Percentiles rank a stretch among this genome's conserved stretches.
Evolutionary conservation across 1,140 invertebrate genomes (phyloP).

Genomic region (Drosophila ananassae): DNA sequence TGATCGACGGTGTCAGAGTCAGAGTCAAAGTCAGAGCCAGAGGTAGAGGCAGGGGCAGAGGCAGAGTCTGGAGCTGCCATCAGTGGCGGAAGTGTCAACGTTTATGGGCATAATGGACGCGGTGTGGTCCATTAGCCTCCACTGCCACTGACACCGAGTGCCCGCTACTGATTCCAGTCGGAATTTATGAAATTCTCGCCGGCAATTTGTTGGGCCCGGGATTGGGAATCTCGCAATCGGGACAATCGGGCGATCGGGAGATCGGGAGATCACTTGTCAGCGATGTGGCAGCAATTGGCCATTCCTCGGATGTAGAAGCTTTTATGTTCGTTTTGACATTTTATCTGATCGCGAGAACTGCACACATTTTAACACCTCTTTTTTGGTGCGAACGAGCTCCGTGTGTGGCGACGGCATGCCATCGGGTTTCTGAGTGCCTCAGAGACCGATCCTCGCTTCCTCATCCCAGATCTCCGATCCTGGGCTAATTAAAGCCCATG

Average conservation of each 20-base stretch:
- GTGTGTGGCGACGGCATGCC: conserved; percentile 47
- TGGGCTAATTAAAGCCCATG: conserved; percentile 56
- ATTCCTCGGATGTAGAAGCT: conserved; percentile 84
- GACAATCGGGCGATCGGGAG: conserved; percentile 18
- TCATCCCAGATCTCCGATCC: conserved; percentile 12
- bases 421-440: conserved; percentile 22
- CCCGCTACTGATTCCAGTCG: conserved; percentile 66
- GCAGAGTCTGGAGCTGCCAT: not conserved
- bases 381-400: conserved; percentile 30
- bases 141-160: conserved; percentile 4
- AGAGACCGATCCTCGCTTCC: not conserved
- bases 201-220: conserved; percentile 65
- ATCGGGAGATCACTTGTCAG: conserved; percentile 32
- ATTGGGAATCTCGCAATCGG: conserved; percentile 9
- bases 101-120: conserved; percentile 81
- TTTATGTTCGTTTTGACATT: conserved; percentile 84
- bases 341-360: conserved; percentile 84
- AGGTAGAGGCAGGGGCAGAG: not conserved
- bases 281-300: conserved; percentile 73
- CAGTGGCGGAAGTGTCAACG: conserved; percentile 76
- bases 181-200: conserved; percentile 74
- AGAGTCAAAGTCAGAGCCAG: conserved; percentile 5
- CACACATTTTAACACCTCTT: conserved; percentile 82
- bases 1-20: conserved; percentile 69
- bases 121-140: conserved; percentile 75